phyloP scores from a whole-genome alignment of 1,140 invertebrate genomes.

The Paralvinella palmiformis region DNA sequence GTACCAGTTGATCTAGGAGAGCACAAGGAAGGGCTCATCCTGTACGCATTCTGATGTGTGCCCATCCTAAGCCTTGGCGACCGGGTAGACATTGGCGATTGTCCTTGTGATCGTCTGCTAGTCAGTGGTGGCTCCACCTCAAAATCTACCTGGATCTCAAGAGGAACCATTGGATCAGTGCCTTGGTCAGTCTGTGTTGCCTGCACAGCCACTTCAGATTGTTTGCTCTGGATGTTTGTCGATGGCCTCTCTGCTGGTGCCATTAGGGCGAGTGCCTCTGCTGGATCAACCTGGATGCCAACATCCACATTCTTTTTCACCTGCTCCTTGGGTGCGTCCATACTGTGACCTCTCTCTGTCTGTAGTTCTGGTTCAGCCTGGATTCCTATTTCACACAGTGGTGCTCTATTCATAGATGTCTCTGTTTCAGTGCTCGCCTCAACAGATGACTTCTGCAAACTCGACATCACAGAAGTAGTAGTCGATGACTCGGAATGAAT shows the following conservation, averaged over 20 bases:
- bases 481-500: too few species aligned
- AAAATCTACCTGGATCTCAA: neutral
- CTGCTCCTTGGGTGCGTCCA: neutral
- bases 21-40: too few species aligned
- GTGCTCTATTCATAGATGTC: neutral
- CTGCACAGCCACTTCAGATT: neutral
- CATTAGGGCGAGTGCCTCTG: neutral
- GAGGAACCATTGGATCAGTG: neutral
- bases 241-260: neutral
- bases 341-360: neutral
- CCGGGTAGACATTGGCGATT: too few species aligned
- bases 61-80: too few species aligned
- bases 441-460: too few species aligned
- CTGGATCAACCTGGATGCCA: neutral
- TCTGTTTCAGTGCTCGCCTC: neutral
- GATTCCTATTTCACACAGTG: neutral
- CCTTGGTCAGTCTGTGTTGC: neutral
- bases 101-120: too few species aligned
- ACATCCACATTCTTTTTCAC: slow-evolving; percentile 2
- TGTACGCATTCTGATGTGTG: too few species aligned
- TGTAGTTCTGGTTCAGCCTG: neutral
- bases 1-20: too few species aligned
- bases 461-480: too few species aligned
- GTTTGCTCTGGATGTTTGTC: neutral
- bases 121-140: neutral